Conservation (phyloP, 2,888 invertebrate species). For the Scrobipalpa atriplicella region DNA sequence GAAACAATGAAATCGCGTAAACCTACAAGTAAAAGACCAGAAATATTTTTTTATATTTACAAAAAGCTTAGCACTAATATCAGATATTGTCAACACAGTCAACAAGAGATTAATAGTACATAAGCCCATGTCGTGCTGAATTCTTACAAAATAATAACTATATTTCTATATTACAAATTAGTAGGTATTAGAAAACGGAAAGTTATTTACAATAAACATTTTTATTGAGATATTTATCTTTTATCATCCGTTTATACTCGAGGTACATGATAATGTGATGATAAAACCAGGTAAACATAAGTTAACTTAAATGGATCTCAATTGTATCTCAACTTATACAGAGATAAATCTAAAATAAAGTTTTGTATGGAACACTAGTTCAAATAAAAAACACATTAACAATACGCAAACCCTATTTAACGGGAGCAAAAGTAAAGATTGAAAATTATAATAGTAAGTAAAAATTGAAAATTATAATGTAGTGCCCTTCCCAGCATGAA, state of each 20-base stretch:
- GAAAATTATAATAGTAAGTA: background rate
- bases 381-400: too few species aligned
- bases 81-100: slow-evolving; percentile 19
- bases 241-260: too few species aligned
- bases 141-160: background rate
- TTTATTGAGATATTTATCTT: too few species aligned
- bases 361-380: too few species aligned
- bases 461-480: background rate
- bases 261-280: too few species aligned
- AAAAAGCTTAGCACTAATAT: slow-evolving; percentile 20
- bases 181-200: too few species aligned
- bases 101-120: slow-evolving; percentile 16
- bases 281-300: too few species aligned
- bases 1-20: slow-evolving; percentile 10
- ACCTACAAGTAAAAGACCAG: slow-evolving; percentile 18
- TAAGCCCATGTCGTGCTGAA: background rate
- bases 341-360: too few species aligned
- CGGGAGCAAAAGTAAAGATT: background rate
- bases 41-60: slow-evolving; percentile 17
- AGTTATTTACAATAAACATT: too few species aligned
- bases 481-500: background rate
- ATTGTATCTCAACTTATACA: too few species aligned
- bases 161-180: too few species aligned
- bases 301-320: too few species aligned
- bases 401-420: background rate